phyloP scores from a whole-genome alignment of 1,140 invertebrate genomes.

The Papilio helenus region DNA sequence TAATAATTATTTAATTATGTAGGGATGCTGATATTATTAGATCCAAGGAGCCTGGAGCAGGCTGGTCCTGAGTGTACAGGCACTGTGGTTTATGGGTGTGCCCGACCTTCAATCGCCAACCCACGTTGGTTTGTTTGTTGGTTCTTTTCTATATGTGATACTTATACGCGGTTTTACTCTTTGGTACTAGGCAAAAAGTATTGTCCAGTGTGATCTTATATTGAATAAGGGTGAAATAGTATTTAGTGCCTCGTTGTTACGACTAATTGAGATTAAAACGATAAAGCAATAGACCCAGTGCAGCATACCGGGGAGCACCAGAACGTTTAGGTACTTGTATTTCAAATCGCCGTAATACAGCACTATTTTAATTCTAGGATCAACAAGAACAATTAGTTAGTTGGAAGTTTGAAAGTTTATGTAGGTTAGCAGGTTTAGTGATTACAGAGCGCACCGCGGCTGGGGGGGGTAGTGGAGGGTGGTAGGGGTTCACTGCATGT shows the following conservation, averaged over 20 bases:
- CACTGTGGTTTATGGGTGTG: not conserved
- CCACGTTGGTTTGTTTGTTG: not conserved
- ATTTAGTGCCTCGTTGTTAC: not conserved
- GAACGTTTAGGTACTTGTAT: not conserved
- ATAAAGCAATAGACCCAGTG: not conserved
- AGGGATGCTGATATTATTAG: conserved; percentile 78
- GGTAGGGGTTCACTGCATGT: not conserved
- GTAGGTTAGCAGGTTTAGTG: conserved; percentile 11
- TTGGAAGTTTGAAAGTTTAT: conserved; percentile 20
- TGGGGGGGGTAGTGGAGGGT: not conserved
- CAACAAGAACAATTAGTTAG: not conserved
- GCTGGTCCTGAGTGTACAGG: not conserved
- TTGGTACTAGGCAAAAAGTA: not conserved
- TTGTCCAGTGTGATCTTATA: not conserved
- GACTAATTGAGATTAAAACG: not conserved
- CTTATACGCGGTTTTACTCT: not conserved
- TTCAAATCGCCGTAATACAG: not conserved
- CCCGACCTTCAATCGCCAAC: not conserved
- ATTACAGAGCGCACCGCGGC: not conserved
- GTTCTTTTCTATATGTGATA: not conserved
- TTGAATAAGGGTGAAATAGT: not conserved
- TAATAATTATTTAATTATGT: conserved; percentile 74
- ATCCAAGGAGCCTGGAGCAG: conserved; percentile 49
- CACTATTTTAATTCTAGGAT: not conserved
- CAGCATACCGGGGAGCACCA: not conserved